phyloP scores from a whole-genome alignment of 2,888 invertebrate genomes.

The Melieria picta region DNA sequence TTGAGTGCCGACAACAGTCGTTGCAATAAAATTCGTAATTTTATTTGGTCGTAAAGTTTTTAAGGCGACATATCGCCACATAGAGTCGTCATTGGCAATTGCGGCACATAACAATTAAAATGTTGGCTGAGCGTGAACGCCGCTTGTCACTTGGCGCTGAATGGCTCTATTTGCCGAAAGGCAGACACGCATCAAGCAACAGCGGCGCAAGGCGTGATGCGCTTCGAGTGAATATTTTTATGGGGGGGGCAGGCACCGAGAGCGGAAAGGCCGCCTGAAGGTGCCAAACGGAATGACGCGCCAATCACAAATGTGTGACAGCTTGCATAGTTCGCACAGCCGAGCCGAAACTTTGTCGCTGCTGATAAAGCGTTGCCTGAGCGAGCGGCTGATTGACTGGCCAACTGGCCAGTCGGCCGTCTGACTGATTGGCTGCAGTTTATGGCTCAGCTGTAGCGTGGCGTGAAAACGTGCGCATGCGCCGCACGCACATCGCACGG shows the following conservation, averaged over 20 bases:
- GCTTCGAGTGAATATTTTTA: no score
- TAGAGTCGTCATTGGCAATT: slow-evolving; percentile 30
- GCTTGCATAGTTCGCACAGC: slow-evolving; percentile 14
- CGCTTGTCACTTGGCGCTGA: not conserved
- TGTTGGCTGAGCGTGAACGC: slow-evolving; percentile 14
- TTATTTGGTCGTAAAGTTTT: slow-evolving; percentile 25
- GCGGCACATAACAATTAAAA: slow-evolving; percentile 28
- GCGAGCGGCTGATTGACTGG: no score
- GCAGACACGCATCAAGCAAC: no score
- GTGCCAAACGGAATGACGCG: not conserved
- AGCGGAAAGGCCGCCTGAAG: no score
- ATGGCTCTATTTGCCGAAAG: no score
- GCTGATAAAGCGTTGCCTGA: no score
- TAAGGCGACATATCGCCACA: not conserved
- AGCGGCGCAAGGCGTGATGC: no score
- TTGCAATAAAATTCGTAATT: slow-evolving; percentile 20
- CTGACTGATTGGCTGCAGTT: no score
- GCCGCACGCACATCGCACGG: slow-evolving; percentile 30
- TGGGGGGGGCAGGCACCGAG: no score
- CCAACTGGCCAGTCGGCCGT: no score
- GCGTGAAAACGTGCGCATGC: slow-evolving; percentile 35
- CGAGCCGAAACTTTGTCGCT: no score
- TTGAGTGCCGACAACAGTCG: not conserved
- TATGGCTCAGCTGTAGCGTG: not conserved
- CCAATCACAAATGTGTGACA: not conserved